Conservation (phyloP, 2,113 vertebrate species). For the Aegithalos caudatus region DNA sequence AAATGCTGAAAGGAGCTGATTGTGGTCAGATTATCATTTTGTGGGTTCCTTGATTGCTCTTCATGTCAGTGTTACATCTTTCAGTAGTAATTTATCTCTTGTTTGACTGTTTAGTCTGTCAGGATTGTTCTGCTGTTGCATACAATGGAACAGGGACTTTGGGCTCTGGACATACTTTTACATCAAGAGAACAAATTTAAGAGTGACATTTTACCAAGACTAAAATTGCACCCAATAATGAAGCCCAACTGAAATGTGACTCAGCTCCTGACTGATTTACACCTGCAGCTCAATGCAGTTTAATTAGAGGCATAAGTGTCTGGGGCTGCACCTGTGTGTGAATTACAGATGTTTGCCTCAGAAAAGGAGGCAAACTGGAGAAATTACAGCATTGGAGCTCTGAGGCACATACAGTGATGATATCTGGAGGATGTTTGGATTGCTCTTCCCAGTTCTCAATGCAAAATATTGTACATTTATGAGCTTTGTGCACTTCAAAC, state of each 20-base stretch:
- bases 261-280: slow-evolving; percentile 10
- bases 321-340: slow-evolving; percentile 1
- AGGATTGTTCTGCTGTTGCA: background rate
- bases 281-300: background rate
- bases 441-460: background rate
- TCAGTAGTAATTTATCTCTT: background rate
- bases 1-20: background rate
- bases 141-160: background rate
- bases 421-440: slow-evolving; percentile 5
- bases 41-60: background rate
- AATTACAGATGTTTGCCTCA: background rate
- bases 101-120: background rate
- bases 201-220: background rate
- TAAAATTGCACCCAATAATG: background rate
- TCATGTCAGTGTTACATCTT: background rate
- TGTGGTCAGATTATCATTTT: background rate
- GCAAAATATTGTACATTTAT: background rate
- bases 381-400: background rate
- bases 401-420: background rate
- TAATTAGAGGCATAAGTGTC: background rate
- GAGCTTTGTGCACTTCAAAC: background rate
- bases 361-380: background rate
- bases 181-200: background rate
- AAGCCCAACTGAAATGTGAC: background rate
- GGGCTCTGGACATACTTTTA: background rate